A percentile compares a stretch with the other conserved stretches of the same genome.
These are phyloP conservation scores for Drosophila niveifrons DNA, from an alignment of 2,888 invertebrate genomes.

Conservation along the genomic window DNA sequence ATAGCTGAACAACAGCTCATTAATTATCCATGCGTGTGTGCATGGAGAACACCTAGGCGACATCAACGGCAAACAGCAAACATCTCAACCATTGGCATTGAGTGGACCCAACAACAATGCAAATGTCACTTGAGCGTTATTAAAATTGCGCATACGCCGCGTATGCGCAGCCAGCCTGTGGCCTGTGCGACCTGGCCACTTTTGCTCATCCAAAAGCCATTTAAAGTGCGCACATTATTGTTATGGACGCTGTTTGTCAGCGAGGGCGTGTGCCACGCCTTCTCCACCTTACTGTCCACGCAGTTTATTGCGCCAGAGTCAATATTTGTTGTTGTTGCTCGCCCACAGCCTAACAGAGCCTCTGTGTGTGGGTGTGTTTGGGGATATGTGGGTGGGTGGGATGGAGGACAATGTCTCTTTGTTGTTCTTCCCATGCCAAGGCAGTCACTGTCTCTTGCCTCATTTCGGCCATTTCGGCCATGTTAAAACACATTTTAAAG, in stretches of 20 bases:
- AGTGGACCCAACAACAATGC: conserved; percentile 33
- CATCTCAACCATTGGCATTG: conserved; percentile 4
- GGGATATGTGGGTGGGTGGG: not conserved
- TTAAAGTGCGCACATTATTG: conserved; percentile 63
- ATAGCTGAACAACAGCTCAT: conserved; percentile 50
- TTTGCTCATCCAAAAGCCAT: conserved; percentile 63
- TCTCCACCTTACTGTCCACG: conserved; percentile 9
- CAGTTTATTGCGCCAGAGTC: conserved; percentile 72
- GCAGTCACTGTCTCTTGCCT: not conserved
- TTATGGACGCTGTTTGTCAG: conserved; percentile 39
- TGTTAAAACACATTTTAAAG: conserved; percentile 66
- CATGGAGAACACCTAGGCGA: conserved; percentile 24
- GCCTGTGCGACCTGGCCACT: conserved; percentile 24
- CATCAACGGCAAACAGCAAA: conserved; percentile 33
- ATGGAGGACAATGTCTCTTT: conserved; percentile 30
- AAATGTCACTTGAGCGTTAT: conserved; percentile 65
- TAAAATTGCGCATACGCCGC: conserved; percentile 74
- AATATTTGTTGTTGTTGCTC: conserved; percentile 65
- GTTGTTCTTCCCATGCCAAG: conserved; percentile 32
- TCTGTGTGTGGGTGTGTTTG: conserved; percentile 1
- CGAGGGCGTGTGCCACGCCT: conserved; percentile 5
- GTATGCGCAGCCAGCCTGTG: conserved; percentile 10
- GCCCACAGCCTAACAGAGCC: conserved; percentile 12
- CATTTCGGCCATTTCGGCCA: conserved; percentile 28
- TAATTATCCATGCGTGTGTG: conserved; percentile 59